Evolutionary conservation across 2,888 invertebrate genomes (phyloP).

Genomic region (Emmelina monodactyla): DNA sequence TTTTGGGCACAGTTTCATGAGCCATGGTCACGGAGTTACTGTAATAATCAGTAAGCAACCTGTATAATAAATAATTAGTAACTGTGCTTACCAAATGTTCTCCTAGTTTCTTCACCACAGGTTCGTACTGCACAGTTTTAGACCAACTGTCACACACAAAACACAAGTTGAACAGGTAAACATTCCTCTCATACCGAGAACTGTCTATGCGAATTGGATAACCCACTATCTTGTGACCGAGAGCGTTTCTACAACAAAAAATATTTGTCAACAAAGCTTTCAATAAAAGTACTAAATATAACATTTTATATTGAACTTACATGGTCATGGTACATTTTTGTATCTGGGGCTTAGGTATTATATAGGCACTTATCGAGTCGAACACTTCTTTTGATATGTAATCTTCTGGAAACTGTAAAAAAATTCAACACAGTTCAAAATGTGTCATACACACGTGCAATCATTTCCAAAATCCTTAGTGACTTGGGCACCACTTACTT

Average conservation of each 20-base stretch:
- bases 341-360: slow-evolving; percentile 93
- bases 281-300: slow-evolving; percentile 1
- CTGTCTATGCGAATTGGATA: slow-evolving; percentile 91
- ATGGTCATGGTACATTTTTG: slow-evolving; percentile 91
- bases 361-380: slow-evolving; percentile 92
- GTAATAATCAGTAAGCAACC: too few relatives aligned
- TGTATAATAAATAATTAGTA: too few relatives aligned
- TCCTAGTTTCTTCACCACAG: slow-evolving; percentile 92
- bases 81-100: slow-evolving; percentile 78
- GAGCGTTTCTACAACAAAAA: slow-evolving; percentile 54
- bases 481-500: too few relatives aligned
- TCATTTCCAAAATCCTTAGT: too few relatives aligned
- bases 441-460: too few relatives aligned
- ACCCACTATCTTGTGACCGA: slow-evolving; percentile 88
- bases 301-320: slow-evolving; percentile 56
- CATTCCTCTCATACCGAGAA: slow-evolving; percentile 89
- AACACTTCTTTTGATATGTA: slow-evolving; percentile 92
- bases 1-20: too few relatives aligned
- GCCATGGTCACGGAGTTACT: too few relatives aligned
- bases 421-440: slow-evolving; percentile 10
- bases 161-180: slow-evolving; percentile 94
- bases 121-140: slow-evolving; percentile 91
- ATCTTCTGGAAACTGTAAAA: slow-evolving; percentile 85
- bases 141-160: slow-evolving; percentile 93
- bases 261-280: too few relatives aligned